A percentile compares a stretch with the other conserved stretches of the same genome.
These are phyloP conservation scores for Cephus sareptanus DNA, from an alignment of 2,888 invertebrate species.

Conservation along the genomic window DNA sequence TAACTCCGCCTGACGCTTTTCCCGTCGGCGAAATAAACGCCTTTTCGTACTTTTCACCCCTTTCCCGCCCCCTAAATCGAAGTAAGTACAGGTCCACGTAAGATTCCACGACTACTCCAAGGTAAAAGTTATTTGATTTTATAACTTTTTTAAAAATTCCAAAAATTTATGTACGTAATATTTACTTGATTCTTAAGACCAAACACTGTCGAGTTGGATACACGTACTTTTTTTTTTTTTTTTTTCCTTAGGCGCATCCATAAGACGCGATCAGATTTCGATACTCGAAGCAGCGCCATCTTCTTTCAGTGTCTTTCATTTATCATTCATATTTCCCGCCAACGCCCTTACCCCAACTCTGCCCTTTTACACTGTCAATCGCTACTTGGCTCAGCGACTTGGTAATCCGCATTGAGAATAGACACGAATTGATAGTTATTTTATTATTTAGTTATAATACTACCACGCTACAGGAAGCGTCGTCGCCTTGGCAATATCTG, in stretches of 20 bases:
- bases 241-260: too few relatives aligned
- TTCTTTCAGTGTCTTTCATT: not conserved
- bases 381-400: not conserved
- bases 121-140: not conserved
- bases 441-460: too few relatives aligned
- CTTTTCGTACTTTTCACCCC: not conserved
- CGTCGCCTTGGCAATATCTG: not conserved
- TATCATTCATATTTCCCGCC: not conserved
- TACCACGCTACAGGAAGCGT: not conserved
- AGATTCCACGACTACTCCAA: too few relatives aligned
- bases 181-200: too few relatives aligned
- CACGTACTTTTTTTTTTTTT: too few relatives aligned
- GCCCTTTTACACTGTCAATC: not conserved
- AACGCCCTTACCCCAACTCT: not conserved
- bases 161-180: too few relatives aligned
- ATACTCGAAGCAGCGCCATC: not conserved
- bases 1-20: not conserved
- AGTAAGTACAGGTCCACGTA: too few relatives aligned
- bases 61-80: not conserved
- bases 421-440: slow-evolving; percentile 9
- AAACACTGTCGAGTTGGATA: too few relatives aligned
- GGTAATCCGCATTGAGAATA: not conserved
- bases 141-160: not conserved
- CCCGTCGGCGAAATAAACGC: not conserved
- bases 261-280: too few relatives aligned